Base-by-base conservation (phyloP, 2,113 vertebrate species). In the Hyaena hyaena region DNA sequence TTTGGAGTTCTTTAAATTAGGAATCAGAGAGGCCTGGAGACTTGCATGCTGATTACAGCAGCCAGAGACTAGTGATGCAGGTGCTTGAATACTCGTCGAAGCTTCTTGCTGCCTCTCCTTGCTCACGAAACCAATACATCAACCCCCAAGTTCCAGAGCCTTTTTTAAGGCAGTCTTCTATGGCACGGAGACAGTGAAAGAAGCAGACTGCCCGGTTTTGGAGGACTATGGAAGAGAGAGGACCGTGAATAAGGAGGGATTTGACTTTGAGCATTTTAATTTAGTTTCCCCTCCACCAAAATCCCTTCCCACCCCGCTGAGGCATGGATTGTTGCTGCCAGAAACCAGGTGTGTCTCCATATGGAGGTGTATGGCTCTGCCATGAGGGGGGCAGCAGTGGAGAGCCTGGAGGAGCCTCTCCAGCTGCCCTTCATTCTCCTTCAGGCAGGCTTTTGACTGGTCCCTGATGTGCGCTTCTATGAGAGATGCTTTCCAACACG, bases 391-490 rank as follows among this genome's bases (percentile, higher is more conserved):
- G 17, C 88, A 76, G 19, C 58, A 86, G 48, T 33, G 53, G 69
- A 94, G 33, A 50, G 69, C 23, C 66, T 83, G 31, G 43, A 26
- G 85, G 45, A 73, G 63, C 43, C 58, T 66, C 71, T 88, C 61
- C 53, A 45, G 48, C 50, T 96, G 86, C 35, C 93, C 95, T 98
- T 97, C 86, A 35, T 71, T 95, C 77, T 97, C 96, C 85, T 97
- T 97, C 89, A 96, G 81, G 28, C 28, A 28, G 82, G 58, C 17
- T 45, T 83, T 80, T 76, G 65, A 50, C 82, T 55, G 31, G 45
- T 76, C 28, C 39, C 80, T 88, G 63, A 76, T 35, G 28, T 53
- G 53, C 19, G 0, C n/a, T 31, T 94, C 81, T 48, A 3, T 5
- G 45, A 92, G 43, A 66, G 23, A 33, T 4, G 35, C 17, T 93